Percentiles rank a stretch among this genome's conserved stretches.
These are phyloP conservation scores for Colaptes auratus DNA, from an alignment of 2,113 vertebrate genomes.

Conservation along the genomic window DNA sequence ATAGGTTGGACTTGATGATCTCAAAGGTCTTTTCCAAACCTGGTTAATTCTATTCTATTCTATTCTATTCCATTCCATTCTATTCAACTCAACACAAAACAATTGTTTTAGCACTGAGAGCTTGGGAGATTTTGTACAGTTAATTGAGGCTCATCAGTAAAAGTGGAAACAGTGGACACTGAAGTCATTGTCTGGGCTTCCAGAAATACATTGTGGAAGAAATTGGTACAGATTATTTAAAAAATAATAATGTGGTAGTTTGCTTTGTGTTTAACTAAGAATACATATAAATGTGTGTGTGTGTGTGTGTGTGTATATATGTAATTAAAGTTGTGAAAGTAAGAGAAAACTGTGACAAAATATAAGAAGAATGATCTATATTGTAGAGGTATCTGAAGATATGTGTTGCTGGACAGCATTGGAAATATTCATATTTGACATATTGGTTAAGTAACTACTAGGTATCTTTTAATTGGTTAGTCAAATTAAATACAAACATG, in stretches of 20 bases:
- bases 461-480: neutral
- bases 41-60: too few relatives aligned
- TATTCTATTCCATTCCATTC: neutral
- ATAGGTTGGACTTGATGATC: too few relatives aligned
- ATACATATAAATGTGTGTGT: neutral
- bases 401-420: fast-evolving
- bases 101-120: neutral
- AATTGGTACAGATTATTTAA: neutral
- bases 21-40: too few relatives aligned
- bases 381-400: neutral
- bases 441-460: neutral
- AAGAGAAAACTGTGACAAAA: neutral
- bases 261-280: neutral
- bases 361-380: neutral
- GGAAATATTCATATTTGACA: neutral
- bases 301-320: too few relatives aligned
- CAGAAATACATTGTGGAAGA: neutral
- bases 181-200: neutral
- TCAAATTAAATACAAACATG: neutral
- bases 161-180: neutral
- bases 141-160: neutral
- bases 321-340: neutral
- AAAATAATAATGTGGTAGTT: neutral
- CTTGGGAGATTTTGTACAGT: neutral
- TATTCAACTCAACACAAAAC: neutral